phyloP scores from a whole-genome alignment of 2,113 vertebrate species.

The Zosterops lateralis region DNA sequence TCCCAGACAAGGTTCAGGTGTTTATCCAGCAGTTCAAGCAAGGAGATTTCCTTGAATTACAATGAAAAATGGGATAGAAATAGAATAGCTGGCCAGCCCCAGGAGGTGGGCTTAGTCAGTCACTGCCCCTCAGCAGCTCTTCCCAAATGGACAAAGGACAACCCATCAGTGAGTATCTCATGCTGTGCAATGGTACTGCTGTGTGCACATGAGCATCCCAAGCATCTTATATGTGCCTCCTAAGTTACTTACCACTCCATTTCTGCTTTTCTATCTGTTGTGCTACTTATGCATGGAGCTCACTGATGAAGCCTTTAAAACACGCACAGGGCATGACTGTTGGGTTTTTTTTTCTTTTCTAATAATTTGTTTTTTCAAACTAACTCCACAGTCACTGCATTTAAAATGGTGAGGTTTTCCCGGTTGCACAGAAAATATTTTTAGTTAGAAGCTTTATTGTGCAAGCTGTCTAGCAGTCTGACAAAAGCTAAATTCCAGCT shows the following conservation, averaged over 20 bases:
- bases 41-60: not conserved
- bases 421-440: not conserved
- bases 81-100: not conserved
- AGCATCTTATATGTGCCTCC: not conserved
- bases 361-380: not conserved
- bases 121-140: not conserved
- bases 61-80: not conserved
- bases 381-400: not conserved
- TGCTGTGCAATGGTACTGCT: not conserved
- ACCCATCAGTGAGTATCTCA: not conserved
- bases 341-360: not conserved
- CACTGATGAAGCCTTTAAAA: not conserved
- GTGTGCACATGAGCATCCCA: not conserved
- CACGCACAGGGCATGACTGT: not conserved
- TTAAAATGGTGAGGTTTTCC: not conserved
- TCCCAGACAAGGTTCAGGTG: fast-evolving
- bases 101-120: not conserved
- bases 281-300: not conserved
- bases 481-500: conserved; percentile 38
- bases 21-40: not conserved
- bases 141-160: not conserved
- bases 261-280: not conserved
- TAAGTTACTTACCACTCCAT: not conserved
- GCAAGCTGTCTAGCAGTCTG: conserved; percentile 40
- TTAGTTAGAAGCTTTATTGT: conserved; percentile 33